Percentiles rank a stretch among this genome's conserved stretches.
Conservation (phyloP, 2,797 vertebrate species). For the Eupleurogrammus muticus region DNA sequence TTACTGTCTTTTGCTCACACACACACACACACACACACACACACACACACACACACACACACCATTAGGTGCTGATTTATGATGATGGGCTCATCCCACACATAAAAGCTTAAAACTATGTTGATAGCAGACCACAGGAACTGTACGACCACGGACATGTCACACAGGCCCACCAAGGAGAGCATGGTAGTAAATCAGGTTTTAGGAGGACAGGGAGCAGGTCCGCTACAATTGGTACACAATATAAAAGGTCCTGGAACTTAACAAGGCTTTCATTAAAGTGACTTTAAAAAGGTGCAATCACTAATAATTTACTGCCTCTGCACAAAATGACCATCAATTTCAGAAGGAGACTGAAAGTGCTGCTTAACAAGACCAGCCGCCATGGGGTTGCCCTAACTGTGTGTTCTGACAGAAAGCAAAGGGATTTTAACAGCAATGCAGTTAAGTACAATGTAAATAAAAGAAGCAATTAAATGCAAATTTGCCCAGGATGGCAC, state of each 20-base stretch:
- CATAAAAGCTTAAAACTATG: conserved; percentile 42
- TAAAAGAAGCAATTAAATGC: neutral
- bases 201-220: conserved; percentile 9
- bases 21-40: neutral
- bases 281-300: conserved; percentile 10
- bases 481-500: neutral
- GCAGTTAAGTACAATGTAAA: neutral
- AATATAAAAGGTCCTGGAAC: conserved; percentile 1
- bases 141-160: conserved; percentile 10
- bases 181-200: conserved; percentile 11
- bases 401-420: no score
- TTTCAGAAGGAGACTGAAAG: conserved; percentile 12
- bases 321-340: neutral
- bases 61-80: conserved; percentile 29
- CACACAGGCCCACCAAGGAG: neutral
- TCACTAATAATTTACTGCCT: conserved; percentile 6
- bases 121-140: conserved; percentile 16
- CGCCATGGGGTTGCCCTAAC: neutral
- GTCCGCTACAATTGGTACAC: conserved; percentile 23
- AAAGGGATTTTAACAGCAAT: neutral
- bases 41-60: neutral
- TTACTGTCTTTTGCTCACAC: neutral
- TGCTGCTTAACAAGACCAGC: neutral
- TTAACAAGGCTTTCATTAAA: conserved; percentile 15
- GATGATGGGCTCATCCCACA: conserved; percentile 22